Percentiles rank a stretch among this genome's conserved stretches.
Conservation (phyloP, 2,888 invertebrate genomes). For the Caenorhabditis wallacei region DNA sequence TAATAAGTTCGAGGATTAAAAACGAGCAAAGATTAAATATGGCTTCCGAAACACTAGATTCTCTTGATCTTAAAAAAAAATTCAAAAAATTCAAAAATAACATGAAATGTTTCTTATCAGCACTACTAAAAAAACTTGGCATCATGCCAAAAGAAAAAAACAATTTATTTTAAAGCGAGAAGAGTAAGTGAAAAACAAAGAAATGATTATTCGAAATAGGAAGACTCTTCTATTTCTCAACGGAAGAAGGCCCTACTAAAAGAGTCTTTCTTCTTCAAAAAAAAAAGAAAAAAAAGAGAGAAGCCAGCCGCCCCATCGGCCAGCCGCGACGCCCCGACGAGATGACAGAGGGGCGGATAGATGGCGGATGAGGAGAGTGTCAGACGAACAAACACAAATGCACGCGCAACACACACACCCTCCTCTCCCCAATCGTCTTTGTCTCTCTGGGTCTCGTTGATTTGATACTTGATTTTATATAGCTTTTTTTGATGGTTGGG, state of each 20-base stretch:
- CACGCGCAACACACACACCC: slow-evolving; percentile 13
- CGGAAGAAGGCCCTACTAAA: slow-evolving; percentile 14
- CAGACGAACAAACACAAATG: slow-evolving; percentile 44
- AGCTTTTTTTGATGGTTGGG: neutral
- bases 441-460: slow-evolving; percentile 7
- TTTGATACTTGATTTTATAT: slow-evolving; percentile 26
- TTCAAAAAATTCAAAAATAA: too few species aligned
- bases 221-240: slow-evolving; percentile 34
- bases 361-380: slow-evolving; percentile 25
- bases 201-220: slow-evolving; percentile 34
- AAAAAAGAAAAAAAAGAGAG: slow-evolving; percentile 33
- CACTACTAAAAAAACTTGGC: neutral
- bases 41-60: too few species aligned
- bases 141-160: neutral
- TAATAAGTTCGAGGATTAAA: neutral
- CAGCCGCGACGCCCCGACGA: slow-evolving; percentile 3
- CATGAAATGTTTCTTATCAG: too few species aligned
- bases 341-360: neutral
- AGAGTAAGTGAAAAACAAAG: slow-evolving; percentile 6
- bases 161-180: neutral
- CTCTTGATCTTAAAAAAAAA: too few species aligned
- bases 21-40: neutral
- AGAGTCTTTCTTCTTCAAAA: slow-evolving; percentile 7
- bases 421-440: neutral
- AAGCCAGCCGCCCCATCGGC: neutral